Base-by-base conservation (phyloP, 1,140 invertebrate genomes). In the Drosophila bifasciata region DNA sequence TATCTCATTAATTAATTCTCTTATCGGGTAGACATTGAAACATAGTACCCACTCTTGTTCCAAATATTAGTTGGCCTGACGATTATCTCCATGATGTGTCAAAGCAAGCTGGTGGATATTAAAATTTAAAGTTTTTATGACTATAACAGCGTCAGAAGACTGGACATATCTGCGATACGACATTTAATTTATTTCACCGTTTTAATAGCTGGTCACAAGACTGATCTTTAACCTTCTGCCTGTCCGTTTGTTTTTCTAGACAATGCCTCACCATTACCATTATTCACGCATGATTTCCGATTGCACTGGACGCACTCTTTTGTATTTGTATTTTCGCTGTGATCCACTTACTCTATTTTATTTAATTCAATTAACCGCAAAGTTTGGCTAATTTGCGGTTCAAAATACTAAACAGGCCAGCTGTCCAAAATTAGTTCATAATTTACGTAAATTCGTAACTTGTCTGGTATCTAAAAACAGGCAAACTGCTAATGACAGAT, bases 171-270 rank as follows among this genome's bases (percentile, higher is more conserved):
- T 49, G 45, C 51, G 25, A 48, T 71, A 48, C 36, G 39, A 32
- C 11, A 41, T 59, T 39, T 39, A 32, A 52, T 23, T 44, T 68
- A 68, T 74, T 51, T 73, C 49, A 21, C 15, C 17, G 17, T 49
- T 25, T 58, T 58, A 58, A 36, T 21, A 58, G 21, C 39, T 39
- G 53, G 60, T 74, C 70, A 74, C 52, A 43, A 66, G 71, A 75
- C 48, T 58, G 61, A 40, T 74, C 59, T 58, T 48, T 55, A 32
- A 43, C 48, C 48, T 64, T 48, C 40, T 43, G 25, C 11, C 28
- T 39, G 58, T 62, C 50, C 39, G 41, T 73, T 21, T 51, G 60
- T n/a, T 41, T 25, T 43, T 63, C 58, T 45, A 45, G 59, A 48
- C 46, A 46, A 43, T 51, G 56, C 70, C 41, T 40, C 68, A 46